Conservation (phyloP, 2,888 invertebrate genomes). For the Cantharis flavilabris region DNA sequence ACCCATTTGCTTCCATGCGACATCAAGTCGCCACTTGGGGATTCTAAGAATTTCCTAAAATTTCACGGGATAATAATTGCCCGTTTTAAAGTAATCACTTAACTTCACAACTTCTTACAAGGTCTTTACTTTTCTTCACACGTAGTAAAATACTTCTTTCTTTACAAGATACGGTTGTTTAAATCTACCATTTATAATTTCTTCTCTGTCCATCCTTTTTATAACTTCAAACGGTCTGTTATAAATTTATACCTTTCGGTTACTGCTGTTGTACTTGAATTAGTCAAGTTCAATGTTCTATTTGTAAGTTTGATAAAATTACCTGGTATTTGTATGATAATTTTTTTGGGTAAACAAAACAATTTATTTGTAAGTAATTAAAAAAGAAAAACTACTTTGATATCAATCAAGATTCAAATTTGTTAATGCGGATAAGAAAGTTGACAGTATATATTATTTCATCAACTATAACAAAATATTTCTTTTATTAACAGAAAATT, state of each 20-base stretch:
- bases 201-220: background rate
- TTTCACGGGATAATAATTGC: constrained; percentile 22
- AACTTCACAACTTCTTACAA: constrained; percentile 14
- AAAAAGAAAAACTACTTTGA: background rate
- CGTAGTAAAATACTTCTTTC: background rate
- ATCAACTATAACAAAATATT: background rate
- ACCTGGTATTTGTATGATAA: background rate
- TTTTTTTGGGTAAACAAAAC: no score
- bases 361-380: background rate
- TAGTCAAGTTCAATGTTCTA: background rate
- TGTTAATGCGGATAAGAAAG: background rate
- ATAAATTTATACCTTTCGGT: background rate
- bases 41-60: constrained; percentile 20
- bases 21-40: constrained; percentile 25
- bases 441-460: no score
- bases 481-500: background rate
- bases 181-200: background rate
- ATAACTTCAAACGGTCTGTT: background rate
- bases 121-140: constrained; percentile 8
- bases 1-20: constrained; percentile 11
- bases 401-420: background rate
- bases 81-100: constrained; percentile 12
- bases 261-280: background rate
- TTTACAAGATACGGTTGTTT: background rate
- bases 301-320: background rate